A percentile compares a stretch with the other conserved stretches of the same genome.
Evolutionary conservation across 2,113 vertebrate species (phyloP).

Genomic region (Nibea albiflora): DNA sequence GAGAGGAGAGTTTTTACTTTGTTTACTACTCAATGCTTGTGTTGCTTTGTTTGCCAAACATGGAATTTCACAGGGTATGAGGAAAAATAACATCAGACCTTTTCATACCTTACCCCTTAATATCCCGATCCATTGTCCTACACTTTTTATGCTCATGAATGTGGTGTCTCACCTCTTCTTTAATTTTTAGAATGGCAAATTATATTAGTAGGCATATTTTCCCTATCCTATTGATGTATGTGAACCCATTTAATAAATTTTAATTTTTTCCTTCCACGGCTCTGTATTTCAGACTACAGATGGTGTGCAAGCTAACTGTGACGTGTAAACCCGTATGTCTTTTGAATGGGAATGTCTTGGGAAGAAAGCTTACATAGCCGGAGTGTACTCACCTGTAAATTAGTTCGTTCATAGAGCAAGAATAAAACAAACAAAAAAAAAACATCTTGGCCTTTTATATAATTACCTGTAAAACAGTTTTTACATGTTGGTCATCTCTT

Average conservation of each 20-base stretch:
- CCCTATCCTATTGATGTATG: conserved; percentile 77
- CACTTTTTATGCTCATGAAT: conserved; percentile 77
- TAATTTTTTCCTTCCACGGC: conserved; percentile 69
- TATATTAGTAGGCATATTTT: conserved; percentile 73
- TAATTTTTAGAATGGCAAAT: conserved; percentile 73
- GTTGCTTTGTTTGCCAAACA: conserved; percentile 83
- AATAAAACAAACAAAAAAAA: conserved; percentile 72
- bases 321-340: conserved; percentile 64
- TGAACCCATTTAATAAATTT: conserved; percentile 81
- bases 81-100: conserved; percentile 40
- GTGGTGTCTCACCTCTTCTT: conserved; percentile 62
- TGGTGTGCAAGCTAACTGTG: conserved; percentile 72
- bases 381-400: conserved; percentile 84
- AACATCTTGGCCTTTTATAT: conserved; percentile 86
- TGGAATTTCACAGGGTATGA: conserved; percentile 62
- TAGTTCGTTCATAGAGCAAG: conserved; percentile 82
- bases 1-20: conserved; percentile 78
- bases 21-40: conserved; percentile 79
- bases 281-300: conserved; percentile 76
- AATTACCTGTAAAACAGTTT: conserved; percentile 86
- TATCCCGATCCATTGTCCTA: conserved; percentile 58
- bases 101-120: conserved; percentile 19
- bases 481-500: conserved; percentile 86
- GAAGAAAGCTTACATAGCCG: conserved; percentile 69
- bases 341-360: conserved; percentile 68